A percentile compares a stretch with the other conserved stretches of the same genome.
Conservation (phyloP, 35 echinoderm and acorn worm species). For the Hemicentrotus pulcherrimus region DNA sequence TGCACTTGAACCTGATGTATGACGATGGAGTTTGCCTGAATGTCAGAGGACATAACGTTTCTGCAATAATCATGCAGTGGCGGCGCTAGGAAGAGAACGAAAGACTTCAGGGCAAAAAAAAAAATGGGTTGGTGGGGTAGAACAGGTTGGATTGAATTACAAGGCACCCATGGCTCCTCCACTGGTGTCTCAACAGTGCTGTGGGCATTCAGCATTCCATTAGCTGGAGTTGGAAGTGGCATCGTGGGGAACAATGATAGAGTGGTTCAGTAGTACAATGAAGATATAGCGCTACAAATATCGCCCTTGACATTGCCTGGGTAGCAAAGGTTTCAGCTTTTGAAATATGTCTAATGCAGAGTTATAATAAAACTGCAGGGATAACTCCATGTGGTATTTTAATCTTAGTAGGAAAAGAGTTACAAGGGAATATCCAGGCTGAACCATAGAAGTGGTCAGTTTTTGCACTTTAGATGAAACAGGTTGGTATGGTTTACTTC, state of each 20-base stretch:
- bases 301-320: neutral
- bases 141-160: constrained; percentile 18
- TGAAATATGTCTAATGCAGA: neutral
- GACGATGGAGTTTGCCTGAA: neutral
- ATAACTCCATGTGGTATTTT: too few relatives aligned
- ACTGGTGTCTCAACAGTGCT: neutral
- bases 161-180: neutral
- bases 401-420: too few relatives aligned
- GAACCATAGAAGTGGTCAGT: too few relatives aligned
- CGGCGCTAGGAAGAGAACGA: neutral
- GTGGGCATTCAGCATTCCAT: constrained; percentile 8
- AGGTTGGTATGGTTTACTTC: too few relatives aligned
- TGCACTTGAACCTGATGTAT: neutral
- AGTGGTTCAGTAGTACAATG: neutral
- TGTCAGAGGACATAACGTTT: constrained; percentile 1
- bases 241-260: neutral
- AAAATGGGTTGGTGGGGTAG: neutral
- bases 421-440: too few relatives aligned
- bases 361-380: neutral
- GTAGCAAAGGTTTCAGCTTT: neutral
- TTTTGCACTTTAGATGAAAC: too few relatives aligned
- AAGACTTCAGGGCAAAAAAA: neutral
- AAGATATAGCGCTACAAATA: neutral
- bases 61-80: neutral
- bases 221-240: neutral